These are phyloP conservation scores for Mesocricetus auratus DNA, from an alignment of 2,113 vertebrate genomes.

Conservation along the genomic window DNA sequence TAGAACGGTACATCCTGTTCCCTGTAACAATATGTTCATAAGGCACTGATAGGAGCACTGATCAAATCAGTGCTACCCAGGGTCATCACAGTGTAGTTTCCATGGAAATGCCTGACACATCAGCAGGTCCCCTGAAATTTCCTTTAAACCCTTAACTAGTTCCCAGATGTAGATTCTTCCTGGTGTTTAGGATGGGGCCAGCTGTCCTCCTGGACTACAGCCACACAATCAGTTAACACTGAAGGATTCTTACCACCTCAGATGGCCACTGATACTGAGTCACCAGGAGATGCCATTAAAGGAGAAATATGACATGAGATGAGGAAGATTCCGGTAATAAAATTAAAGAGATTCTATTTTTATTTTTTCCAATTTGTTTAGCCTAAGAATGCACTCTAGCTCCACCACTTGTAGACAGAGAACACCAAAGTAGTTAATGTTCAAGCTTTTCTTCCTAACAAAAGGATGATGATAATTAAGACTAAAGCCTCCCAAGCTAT, in stretches of 20 bases:
- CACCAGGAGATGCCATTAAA: background rate
- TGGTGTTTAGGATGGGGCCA: background rate
- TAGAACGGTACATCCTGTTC: background rate
- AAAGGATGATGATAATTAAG: background rate
- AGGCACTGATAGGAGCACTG: background rate
- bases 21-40: background rate
- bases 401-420: background rate
- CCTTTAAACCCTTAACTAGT: background rate
- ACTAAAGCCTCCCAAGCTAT: background rate
- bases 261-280: background rate
- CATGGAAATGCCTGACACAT: slow-evolving; percentile 36
- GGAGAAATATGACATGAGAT: background rate
- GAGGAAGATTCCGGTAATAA: background rate
- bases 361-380: background rate
- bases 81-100: slow-evolving; percentile 44
- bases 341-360: background rate
- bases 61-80: background rate
- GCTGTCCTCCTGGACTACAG: background rate
- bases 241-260: background rate
- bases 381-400: background rate
- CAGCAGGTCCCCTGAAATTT: slow-evolving; percentile 13
- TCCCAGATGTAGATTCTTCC: background rate
- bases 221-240: background rate
- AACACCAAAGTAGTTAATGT: background rate
- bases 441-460: background rate